Evolutionary conservation across 2,888 invertebrate species (phyloP).

Genomic region (Tetheella fluctuosa): DNA sequence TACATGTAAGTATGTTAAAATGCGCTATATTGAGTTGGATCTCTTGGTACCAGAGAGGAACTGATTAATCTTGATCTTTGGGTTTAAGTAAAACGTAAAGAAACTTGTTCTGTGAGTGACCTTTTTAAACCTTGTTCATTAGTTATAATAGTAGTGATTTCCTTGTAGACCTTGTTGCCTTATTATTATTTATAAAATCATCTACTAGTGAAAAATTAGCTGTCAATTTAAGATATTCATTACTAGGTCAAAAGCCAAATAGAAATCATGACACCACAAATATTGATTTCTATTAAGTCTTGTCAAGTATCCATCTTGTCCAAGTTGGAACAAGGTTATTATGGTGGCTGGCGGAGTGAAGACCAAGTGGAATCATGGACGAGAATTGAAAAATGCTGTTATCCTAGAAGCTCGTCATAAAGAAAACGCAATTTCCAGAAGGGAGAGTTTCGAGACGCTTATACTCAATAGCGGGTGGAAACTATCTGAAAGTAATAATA

Average conservation of each 20-base stretch:
- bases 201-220: background rate
- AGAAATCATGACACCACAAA: too few relatives aligned
- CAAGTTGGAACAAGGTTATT: too few relatives aligned
- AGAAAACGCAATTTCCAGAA: too few relatives aligned
- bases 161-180: background rate
- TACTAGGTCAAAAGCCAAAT: background rate
- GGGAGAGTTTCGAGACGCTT: too few relatives aligned
- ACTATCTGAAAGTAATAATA: too few relatives aligned
- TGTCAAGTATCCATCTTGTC: too few relatives aligned
- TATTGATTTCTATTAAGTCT: too few relatives aligned
- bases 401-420: too few relatives aligned
- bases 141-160: background rate
- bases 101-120: conserved; percentile 42
- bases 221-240: background rate
- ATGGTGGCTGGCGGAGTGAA: too few relatives aligned
- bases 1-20: background rate
- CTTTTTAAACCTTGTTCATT: conserved; percentile 19
- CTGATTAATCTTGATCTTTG: conserved; percentile 55
- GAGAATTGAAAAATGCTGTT: too few relatives aligned
- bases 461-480: too few relatives aligned
- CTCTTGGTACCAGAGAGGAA: conserved; percentile 35
- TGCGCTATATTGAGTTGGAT: background rate
- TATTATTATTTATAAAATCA: background rate
- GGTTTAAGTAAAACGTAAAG: conserved; percentile 40
- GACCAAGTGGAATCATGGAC: too few relatives aligned